These are phyloP conservation scores for Agonopterix arenella DNA, from an alignment of 2,888 invertebrate species.

Conservation along the genomic window DNA sequence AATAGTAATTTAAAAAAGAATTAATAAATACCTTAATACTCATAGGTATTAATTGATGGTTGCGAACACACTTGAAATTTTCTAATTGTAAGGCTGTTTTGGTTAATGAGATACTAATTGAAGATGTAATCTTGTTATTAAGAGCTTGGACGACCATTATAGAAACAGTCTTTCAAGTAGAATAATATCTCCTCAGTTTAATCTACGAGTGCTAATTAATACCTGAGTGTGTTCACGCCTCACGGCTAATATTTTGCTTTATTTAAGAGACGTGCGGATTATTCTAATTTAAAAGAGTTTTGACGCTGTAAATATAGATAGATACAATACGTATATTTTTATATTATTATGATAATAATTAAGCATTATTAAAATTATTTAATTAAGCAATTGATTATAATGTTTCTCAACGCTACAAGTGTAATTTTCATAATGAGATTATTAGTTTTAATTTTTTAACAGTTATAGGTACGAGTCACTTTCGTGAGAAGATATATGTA, in stretches of 20 bases:
- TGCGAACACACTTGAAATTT: conserved; percentile 28
- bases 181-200: conserved; percentile 21
- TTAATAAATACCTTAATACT: conserved; percentile 27
- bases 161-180: conserved; percentile 26
- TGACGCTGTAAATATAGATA: conserved; percentile 68
- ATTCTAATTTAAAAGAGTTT: conserved; percentile 48
- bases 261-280: conserved; percentile 22
- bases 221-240: conserved; percentile 41
- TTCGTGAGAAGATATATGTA: no score
- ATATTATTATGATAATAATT: conserved; percentile 56
- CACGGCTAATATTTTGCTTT: conserved; percentile 21
- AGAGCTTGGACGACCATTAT: conserved; percentile 8
- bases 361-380: conserved; percentile 49
- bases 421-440: conserved; percentile 32
- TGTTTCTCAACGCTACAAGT: conserved; percentile 61
- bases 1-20: background rate
- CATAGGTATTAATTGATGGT: conserved; percentile 27
- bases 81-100: conserved; percentile 28
- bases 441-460: conserved; percentile 5
- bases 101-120: conserved; percentile 15
- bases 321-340: conserved; percentile 54
- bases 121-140: conserved; percentile 5
- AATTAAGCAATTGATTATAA: conserved; percentile 33
- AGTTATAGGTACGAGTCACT: no score
- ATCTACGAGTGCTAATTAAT: conserved; percentile 26